A percentile compares a stretch with the other conserved stretches of the same genome.
These are phyloP conservation scores for Gymnocypris eckloni DNA, from an alignment of 2,797 vertebrate genomes.

Conservation along the genomic window DNA sequence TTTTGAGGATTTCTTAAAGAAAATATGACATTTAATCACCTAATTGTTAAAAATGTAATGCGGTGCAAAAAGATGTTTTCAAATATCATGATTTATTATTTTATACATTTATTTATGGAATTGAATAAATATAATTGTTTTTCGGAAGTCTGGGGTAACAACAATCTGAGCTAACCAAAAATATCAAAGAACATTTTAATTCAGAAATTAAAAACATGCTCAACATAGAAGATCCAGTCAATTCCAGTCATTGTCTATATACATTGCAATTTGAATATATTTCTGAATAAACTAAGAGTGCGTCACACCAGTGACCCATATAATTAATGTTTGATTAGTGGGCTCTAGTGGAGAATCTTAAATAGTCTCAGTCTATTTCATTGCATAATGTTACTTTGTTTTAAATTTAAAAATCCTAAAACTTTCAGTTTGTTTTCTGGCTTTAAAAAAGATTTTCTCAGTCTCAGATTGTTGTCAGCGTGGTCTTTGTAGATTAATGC, in stretches of 20 bases:
- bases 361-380: not conserved
- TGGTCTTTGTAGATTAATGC: conserved; percentile 18
- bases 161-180: no score
- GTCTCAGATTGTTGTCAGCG: conserved; percentile 1
- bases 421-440: not conserved
- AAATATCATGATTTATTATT: not conserved
- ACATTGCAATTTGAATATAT: not conserved
- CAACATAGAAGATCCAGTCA: not conserved
- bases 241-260: not conserved
- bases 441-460: not conserved
- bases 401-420: not conserved
- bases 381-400: not conserved
- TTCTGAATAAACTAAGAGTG: not conserved
- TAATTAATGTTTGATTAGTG: conserved; percentile 1
- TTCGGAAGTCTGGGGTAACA: not conserved
- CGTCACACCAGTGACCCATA: not conserved
- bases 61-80: not conserved
- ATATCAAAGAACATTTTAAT: not conserved
- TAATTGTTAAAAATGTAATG: not conserved
- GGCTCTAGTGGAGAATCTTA: not conserved
- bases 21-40: not conserved
- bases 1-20: not conserved
- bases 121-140: not conserved
- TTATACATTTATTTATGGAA: not conserved
- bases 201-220: not conserved